These are phyloP conservation scores for Toxotes jaculatrix DNA, from an alignment of 2,113 vertebrate species.

Conservation along the genomic window DNA sequence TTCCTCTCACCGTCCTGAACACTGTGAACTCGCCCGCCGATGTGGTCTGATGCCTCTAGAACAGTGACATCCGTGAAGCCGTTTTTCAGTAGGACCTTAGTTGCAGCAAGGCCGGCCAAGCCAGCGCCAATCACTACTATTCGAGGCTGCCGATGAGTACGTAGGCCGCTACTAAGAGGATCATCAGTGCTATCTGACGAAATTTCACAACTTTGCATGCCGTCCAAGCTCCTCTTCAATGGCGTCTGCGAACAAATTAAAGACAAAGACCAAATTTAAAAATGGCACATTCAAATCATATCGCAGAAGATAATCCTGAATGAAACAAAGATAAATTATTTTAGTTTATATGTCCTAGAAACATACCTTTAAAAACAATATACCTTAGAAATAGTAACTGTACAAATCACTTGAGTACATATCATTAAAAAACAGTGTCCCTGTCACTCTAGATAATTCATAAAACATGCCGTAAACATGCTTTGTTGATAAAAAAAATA, in stretches of 20 bases:
- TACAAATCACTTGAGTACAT: neutral
- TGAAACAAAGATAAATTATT: neutral
- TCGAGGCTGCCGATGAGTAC: conserved; percentile 95
- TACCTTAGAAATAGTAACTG: neutral
- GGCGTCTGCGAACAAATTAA: conserved; percentile 83
- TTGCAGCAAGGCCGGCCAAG: conserved; percentile 94
- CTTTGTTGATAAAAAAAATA: too few relatives aligned
- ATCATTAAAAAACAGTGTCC: neutral
- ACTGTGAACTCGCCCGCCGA: conserved; percentile 96
- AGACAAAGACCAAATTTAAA: conserved; percentile 3
- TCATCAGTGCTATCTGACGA: conserved; percentile 99
- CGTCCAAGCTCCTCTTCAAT: conserved; percentile 95
- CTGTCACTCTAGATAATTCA: too few relatives aligned
- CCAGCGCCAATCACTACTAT: conserved; percentile 97
- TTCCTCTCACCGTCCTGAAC: conserved; percentile 90
- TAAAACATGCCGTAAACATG: too few relatives aligned
- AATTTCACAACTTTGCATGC: conserved; percentile 99
- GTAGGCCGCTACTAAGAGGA: conserved; percentile 95
- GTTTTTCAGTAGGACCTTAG: conserved; percentile 91
- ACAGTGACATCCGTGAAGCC: conserved; percentile 97
- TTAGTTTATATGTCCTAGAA: neutral
- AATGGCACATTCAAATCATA: neutral
- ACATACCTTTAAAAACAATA: neutral
- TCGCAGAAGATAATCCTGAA: neutral
- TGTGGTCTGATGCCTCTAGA: conserved; percentile 94